Evolutionary conservation across 2,888 invertebrate genomes (phyloP), one percentile per base, ranked within the genome.

Genomic region (Auanema sp.): DNA sequence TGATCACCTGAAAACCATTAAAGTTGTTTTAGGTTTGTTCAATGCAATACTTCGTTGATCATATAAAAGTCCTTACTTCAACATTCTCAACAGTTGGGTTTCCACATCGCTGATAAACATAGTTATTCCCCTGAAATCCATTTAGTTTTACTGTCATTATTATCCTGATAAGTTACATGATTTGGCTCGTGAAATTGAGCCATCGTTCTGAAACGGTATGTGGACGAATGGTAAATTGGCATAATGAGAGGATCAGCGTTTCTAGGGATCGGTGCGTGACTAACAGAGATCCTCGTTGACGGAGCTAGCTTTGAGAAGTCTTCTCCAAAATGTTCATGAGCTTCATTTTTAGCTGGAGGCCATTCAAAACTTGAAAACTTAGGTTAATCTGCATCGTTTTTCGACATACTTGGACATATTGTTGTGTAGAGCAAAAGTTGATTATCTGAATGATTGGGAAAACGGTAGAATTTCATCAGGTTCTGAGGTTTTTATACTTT

Each of bases 71-170:
- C 2, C 11, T 12, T 4, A 71, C 70, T 57, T 77, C 77, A 50
- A 73, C 65, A 16, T 69, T 70, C 50, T 72, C 73, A 4, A 70
- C 69, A 14, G 77, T 77, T 25, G 77, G 77, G 47, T 77, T 77
- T 57, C 71, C 70, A 54, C 70, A 72, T n/a, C 75, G 55, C 23
- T 64, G 66, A 21, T 76, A 76, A 16, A 71, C 68, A 49, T 59
- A 68, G 53, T 71, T 72, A 8, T 65, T 57, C 2, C 72, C 76
- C 65, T 74, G 44, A 49, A 62, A 4, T 43, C 2, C 16, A 4
- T 6, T 41, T 23, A 23, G 16, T 23, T 41, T n/a, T 18, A 55
- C 12, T 54, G 21, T 33, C 3, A 33, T 8, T 5, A 33, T 8
- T 33, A 33, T 33, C 33, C 3, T 50, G 18, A 2, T 42, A 5